phyloP scores from a whole-genome alignment of 2,888 invertebrate genomes.

The Cerastoderma edule region DNA sequence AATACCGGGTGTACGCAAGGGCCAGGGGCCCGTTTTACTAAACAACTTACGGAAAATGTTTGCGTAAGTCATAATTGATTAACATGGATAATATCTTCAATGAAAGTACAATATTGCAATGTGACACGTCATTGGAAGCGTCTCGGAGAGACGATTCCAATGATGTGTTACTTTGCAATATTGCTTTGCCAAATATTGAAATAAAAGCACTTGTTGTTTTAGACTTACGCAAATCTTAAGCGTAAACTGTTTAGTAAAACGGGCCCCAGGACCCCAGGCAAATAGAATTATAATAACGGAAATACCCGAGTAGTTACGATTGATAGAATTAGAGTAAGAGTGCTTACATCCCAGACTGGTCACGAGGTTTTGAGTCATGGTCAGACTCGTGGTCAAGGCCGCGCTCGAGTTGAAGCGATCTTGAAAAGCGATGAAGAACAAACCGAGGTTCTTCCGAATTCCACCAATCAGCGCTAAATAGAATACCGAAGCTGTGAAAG shows the following conservation, averaged over 20 bases:
- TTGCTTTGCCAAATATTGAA: neutral
- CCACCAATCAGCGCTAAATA: slow-evolving; percentile 53
- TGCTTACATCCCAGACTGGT: slow-evolving; percentile 50
- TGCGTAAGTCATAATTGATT: no score
- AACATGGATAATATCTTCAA: no score
- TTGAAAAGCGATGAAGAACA: slow-evolving; percentile 57
- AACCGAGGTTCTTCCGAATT: slow-evolving; percentile 52
- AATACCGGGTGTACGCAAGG: no score
- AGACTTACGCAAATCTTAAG: neutral
- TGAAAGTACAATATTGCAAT: no score
- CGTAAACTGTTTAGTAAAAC: neutral
- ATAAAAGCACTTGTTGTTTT: neutral
- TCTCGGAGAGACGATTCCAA: no score
- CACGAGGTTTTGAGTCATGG: slow-evolving; percentile 42
- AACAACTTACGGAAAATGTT: no score
- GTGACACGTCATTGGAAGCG: no score
- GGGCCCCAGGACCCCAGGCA: neutral
- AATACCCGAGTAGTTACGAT: neutral
- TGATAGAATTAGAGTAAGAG: neutral
- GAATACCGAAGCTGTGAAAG: slow-evolving; percentile 44
- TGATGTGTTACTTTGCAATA: neutral
- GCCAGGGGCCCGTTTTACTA: no score
- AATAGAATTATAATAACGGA: neutral
- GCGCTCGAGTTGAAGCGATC: slow-evolving; percentile 53
- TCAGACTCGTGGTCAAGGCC: slow-evolving; percentile 46